Evolutionary conservation across 2,888 invertebrate genomes (phyloP).

Genomic region (Melitaea athalia): DNA sequence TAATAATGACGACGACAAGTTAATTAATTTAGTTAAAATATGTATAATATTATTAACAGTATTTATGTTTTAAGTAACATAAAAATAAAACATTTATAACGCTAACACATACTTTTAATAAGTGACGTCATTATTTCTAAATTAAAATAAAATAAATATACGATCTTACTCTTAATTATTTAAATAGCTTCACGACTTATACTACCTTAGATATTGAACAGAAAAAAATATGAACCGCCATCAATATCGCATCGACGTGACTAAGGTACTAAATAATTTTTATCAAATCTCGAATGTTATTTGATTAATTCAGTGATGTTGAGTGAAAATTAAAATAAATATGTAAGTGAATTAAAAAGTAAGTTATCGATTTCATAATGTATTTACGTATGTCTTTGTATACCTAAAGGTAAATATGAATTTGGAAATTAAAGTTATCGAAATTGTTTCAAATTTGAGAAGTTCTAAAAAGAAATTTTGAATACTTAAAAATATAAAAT

Average conservation of each 20-base stretch:
- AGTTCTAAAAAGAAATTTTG: too few species aligned
- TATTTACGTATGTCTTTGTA: not conserved
- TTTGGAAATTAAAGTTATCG: not conserved
- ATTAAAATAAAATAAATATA: conserved; percentile 4
- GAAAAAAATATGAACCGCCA: conserved; percentile 49
- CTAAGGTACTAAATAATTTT: conserved; percentile 42
- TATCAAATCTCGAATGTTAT: conserved; percentile 25
- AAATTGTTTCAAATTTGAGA: too few species aligned
- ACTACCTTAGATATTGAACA: conserved; percentile 52
- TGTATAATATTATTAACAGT: too few species aligned
- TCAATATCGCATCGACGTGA: conserved; percentile 48
- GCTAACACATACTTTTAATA: too few species aligned
- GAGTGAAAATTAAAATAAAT: conserved; percentile 1
- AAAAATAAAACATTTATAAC: too few species aligned
- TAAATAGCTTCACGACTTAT: conserved; percentile 49
- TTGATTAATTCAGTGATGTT: conserved; percentile 8
- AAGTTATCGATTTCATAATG: not conserved
- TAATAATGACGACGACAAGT: too few species aligned
- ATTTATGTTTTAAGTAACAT: not conserved
- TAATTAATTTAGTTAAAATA: too few species aligned
- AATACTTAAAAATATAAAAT: too few species aligned
- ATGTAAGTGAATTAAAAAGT: conserved; percentile 8
- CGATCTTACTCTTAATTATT: conserved; percentile 19
- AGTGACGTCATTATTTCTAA: too few species aligned
- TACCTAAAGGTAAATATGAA: not conserved